A percentile compares a stretch with the other conserved stretches of the same genome.
These are phyloP conservation scores for Megastigmus dorsalis DNA, from an alignment of 2,888 invertebrate genomes.

Conservation along the genomic window DNA sequence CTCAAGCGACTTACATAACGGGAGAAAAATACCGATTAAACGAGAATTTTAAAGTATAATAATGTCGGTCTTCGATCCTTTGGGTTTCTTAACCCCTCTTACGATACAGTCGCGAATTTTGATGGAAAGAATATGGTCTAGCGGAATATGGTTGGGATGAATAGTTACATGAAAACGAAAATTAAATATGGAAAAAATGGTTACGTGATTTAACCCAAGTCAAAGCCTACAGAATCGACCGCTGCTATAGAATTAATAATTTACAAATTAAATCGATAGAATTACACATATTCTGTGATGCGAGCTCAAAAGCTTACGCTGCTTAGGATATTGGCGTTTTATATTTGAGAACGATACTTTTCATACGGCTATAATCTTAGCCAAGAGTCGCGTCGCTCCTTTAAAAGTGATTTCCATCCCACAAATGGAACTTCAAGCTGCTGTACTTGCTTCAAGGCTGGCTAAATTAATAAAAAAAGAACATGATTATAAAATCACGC, in stretches of 20 bases:
- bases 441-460: background rate
- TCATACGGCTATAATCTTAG: background rate
- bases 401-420: background rate
- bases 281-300: constrained; percentile 4
- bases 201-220: background rate
- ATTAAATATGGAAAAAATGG: background rate
- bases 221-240: background rate
- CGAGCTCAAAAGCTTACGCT: background rate
- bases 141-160: background rate
- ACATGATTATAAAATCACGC: background rate
- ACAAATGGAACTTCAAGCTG: constrained; percentile 8
- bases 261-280: background rate
- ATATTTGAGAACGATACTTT: no score
- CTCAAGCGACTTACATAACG: background rate
- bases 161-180: background rate
- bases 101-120: background rate
- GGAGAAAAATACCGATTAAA: background rate
- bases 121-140: background rate
- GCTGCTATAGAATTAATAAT: background rate
- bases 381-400: background rate
- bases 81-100: background rate
- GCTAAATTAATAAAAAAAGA: background rate
- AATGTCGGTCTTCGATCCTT: constrained; percentile 10
- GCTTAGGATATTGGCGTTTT: background rate
- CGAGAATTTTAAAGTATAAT: background rate